A percentile compares a stretch with the other conserved stretches of the same genome.
phyloP scores from a whole-genome alignment of 1,140 invertebrate genomes.

The Leptinotarsa texana region DNA sequence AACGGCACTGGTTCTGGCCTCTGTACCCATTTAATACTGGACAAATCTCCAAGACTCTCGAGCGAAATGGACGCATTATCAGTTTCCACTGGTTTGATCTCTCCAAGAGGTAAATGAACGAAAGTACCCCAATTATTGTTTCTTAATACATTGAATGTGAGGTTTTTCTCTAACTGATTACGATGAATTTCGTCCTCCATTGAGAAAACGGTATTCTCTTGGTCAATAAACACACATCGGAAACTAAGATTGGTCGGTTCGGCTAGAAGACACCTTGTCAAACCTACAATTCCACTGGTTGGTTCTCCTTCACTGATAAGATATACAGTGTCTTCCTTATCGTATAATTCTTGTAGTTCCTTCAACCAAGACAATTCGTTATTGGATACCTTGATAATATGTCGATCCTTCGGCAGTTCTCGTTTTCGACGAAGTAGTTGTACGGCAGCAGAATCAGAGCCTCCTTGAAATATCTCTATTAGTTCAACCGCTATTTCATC shows the following conservation, averaged over 20 bases:
- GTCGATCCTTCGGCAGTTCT: constrained; percentile 38
- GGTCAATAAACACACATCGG: constrained; percentile 68
- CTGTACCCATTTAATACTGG: constrained; percentile 81
- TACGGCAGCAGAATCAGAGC: background rate
- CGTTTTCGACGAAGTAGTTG: background rate
- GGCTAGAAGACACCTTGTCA: constrained; percentile 80
- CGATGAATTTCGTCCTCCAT: background rate
- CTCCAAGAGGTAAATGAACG: constrained; percentile 40
- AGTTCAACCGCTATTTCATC: too few relatives aligned
- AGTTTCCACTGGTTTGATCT: constrained; percentile 54
- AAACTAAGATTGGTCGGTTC: background rate
- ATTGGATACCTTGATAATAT: constrained; percentile 65
- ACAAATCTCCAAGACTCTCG: constrained; percentile 81
- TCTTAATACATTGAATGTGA: constrained; percentile 70
- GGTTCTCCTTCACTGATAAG: constrained; percentile 63
- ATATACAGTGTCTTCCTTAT: too few relatives aligned
- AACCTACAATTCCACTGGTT: constrained; percentile 77
- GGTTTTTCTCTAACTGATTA: constrained; percentile 58
- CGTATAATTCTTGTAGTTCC: constrained; percentile 63
- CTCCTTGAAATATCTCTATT: too few relatives aligned
- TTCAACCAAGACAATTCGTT: constrained; percentile 83
- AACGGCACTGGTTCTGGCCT: constrained; percentile 50
- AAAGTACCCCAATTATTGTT: constrained; percentile 70
- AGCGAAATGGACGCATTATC: constrained; percentile 74
- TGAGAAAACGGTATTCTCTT: constrained; percentile 54